Conservation (phyloP, 2,797 vertebrate species). For the Setipinna tenuifilis region DNA sequence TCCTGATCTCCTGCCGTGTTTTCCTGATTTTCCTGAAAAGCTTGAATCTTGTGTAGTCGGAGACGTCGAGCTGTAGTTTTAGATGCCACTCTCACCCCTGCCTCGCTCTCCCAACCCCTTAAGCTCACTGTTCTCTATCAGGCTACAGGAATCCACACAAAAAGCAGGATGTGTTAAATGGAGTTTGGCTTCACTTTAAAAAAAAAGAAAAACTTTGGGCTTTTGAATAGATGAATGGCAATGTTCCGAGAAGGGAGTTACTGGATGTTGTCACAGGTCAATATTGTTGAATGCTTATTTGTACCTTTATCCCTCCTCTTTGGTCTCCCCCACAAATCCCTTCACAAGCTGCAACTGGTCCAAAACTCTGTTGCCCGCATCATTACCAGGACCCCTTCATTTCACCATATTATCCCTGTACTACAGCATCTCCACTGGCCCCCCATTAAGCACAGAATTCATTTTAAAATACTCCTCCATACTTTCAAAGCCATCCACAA, state of each 20-base stretch:
- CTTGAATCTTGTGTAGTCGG: neutral
- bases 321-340: too few species aligned
- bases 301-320: too few species aligned
- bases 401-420: too few species aligned
- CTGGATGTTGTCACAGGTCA: too few species aligned
- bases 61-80: neutral
- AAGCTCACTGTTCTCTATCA: neutral
- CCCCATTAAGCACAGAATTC: too few species aligned
- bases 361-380: too few species aligned
- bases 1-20: neutral
- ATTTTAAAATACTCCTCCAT: too few species aligned
- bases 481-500: too few species aligned
- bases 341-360: too few species aligned
- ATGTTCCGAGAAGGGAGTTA: neutral
- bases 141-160: neutral
- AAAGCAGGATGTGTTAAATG: constrained; percentile 36
- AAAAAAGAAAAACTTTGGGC: neutral
- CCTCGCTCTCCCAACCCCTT: neutral
- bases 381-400: too few species aligned
- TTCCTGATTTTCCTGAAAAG: neutral
- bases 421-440: too few species aligned
- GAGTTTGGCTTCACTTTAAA: neutral
- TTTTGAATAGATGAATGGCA: neutral
- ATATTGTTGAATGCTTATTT: too few species aligned
- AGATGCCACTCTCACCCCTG: neutral